Conservation (phyloP, 2,888 invertebrate genomes). For the Blomia tropicalis region DNA sequence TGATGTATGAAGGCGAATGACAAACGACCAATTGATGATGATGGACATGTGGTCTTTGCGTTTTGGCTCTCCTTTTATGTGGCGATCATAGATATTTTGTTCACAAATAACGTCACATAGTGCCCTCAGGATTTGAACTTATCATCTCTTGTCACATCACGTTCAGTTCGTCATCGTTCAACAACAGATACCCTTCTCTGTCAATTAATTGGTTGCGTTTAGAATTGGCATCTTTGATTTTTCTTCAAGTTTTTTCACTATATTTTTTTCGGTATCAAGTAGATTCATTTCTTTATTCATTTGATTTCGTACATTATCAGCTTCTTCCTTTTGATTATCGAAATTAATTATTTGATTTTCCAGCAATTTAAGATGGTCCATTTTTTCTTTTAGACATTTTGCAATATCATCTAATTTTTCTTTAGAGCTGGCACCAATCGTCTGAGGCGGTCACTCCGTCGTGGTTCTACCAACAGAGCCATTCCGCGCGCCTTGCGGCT, state of each 20-base stretch:
- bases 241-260: constrained; percentile 38
- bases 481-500: too few relatives aligned
- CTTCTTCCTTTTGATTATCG: constrained; percentile 27
- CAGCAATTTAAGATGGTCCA: constrained; percentile 10
- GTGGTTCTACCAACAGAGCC: too few relatives aligned
- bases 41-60: too few relatives aligned
- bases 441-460: too few relatives aligned
- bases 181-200: constrained; percentile 33
- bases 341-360: constrained; percentile 14
- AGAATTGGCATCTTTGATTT: constrained; percentile 38
- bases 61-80: too few relatives aligned
- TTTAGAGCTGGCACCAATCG: constrained; percentile 70
- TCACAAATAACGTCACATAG: too few relatives aligned
- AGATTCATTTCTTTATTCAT: constrained; percentile 42
- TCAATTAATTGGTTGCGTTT: constrained; percentile 30
- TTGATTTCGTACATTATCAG: constrained; percentile 37
- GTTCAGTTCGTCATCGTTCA: too few relatives aligned
- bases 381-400: constrained; percentile 35
- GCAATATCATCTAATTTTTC: constrained; percentile 63
- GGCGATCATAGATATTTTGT: too few relatives aligned
- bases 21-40: too few relatives aligned
- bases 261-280: constrained; percentile 42
- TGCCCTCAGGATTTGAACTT: too few relatives aligned
- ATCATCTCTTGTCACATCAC: too few relatives aligned
- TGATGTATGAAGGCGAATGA: too few relatives aligned